phyloP scores from a whole-genome alignment of 1,140 invertebrate species.

The Apocrypta bakeri region DNA sequence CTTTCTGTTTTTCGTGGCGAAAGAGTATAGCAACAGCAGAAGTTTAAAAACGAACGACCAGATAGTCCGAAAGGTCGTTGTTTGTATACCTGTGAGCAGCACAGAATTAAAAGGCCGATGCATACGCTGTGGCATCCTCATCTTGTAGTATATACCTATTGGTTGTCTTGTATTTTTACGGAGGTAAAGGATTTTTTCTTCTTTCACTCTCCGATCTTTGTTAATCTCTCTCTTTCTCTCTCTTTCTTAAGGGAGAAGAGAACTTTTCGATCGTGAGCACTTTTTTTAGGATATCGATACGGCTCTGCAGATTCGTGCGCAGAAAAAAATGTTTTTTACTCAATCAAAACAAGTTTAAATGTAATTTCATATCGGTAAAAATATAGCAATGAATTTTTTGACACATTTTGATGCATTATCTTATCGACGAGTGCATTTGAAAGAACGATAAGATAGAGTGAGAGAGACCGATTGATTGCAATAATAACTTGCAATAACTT shows the following conservation, averaged over 20 bases:
- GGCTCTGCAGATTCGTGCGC: too few relatives aligned
- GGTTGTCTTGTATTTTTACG: not conserved
- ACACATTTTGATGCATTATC: not conserved
- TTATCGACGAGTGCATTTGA: conserved; percentile 6
- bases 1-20: too few relatives aligned
- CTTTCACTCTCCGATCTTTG: too few relatives aligned
- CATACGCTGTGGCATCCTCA: not conserved
- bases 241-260: too few relatives aligned
- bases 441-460: conserved; percentile 13
- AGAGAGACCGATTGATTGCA: not conserved
- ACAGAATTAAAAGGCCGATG: conserved; percentile 30
- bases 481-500: too few relatives aligned
- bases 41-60: conserved; percentile 40
- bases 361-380: not conserved
- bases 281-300: not conserved
- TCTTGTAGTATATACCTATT: too few relatives aligned
- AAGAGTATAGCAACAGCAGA: conserved; percentile 18
- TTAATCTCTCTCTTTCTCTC: too few relatives aligned
- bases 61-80: conserved; percentile 9
- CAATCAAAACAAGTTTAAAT: too few relatives aligned
- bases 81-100: not conserved
- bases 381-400: not conserved
- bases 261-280: not conserved
- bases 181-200: not conserved
- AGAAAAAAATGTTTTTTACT: too few relatives aligned